Evolutionary conservation across 2,113 vertebrate genomes (phyloP).

Genomic region (Arothron firmamentum): DNA sequence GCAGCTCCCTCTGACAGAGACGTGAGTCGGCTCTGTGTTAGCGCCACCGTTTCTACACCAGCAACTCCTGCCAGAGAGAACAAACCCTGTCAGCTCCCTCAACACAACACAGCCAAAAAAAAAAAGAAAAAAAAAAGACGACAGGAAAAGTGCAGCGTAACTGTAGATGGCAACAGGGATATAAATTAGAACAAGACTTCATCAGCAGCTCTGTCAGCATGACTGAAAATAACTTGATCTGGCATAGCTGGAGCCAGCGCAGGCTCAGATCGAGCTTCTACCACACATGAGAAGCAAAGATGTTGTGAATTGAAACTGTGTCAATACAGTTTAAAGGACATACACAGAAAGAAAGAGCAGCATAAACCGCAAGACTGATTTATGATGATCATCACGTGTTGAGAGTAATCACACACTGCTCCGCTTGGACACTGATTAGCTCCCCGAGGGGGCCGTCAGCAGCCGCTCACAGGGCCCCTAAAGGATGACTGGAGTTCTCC

Average conservation of each 20-base stretch:
- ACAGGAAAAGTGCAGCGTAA: not conserved
- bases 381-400: too few relatives aligned
- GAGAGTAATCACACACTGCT: conserved; percentile 5
- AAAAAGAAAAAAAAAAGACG: not conserved
- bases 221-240: too few relatives aligned
- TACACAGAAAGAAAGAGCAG: not conserved
- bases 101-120: not conserved
- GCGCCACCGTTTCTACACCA: conserved; percentile 2
- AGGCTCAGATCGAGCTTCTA: too few relatives aligned
- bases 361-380: not conserved
- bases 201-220: too few relatives aligned
- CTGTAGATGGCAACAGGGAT: too few relatives aligned
- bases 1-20: conserved; percentile 20
- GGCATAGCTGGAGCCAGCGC: too few relatives aligned
- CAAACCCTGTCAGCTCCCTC: not conserved
- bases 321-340: not conserved
- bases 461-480: conserved; percentile 7
- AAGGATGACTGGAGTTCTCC: conserved; percentile 19
- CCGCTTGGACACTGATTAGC: conserved; percentile 1
- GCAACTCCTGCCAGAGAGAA: not conserved
- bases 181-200: too few relatives aligned
- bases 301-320: not conserved
- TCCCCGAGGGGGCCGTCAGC: conserved; percentile 13
- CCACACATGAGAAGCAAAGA: too few relatives aligned
- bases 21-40: conserved; percentile 33